Conservation (phyloP, 2,888 invertebrate genomes). For the Nomada goodeniana region DNA sequence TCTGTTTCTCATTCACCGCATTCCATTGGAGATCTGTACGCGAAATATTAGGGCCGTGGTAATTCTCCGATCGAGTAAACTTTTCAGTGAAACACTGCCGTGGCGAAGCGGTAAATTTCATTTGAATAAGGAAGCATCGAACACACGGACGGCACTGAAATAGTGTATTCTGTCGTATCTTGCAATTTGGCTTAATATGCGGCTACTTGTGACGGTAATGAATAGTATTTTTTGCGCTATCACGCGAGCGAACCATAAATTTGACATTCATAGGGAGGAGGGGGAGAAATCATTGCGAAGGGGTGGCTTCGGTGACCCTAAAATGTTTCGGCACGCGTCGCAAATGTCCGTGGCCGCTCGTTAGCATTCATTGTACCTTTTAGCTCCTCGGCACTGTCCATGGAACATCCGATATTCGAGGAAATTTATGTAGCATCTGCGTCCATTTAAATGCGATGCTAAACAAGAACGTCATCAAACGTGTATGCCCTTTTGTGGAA, state of each 20-base stretch:
- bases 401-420: slow-evolving; percentile 3
- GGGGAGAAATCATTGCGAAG: not conserved
- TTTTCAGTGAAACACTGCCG: too few relatives aligned
- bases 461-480: not conserved
- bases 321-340: slow-evolving; percentile 72
- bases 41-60: too few relatives aligned
- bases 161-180: too few relatives aligned
- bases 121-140: not conserved
- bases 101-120: not conserved
- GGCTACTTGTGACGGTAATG: slow-evolving; percentile 15
- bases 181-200: not conserved
- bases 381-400: slow-evolving; percentile 26
- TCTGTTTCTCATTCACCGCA: too few relatives aligned
- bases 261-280: slow-evolving; percentile 7
- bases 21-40: too few relatives aligned
- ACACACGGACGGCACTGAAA: too few relatives aligned
- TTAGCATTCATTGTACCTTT: slow-evolving; percentile 75
- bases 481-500: too few relatives aligned
- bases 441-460: not conserved
- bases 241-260: slow-evolving; percentile 37
- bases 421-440: slow-evolving; percentile 59
- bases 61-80: too few relatives aligned
- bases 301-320: slow-evolving; percentile 33
- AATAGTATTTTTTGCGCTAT: slow-evolving; percentile 42
- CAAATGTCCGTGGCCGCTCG: slow-evolving; percentile 63